Evolutionary conservation across 2,888 invertebrate species (phyloP).

Genomic region (Cheilosia pagana): DNA sequence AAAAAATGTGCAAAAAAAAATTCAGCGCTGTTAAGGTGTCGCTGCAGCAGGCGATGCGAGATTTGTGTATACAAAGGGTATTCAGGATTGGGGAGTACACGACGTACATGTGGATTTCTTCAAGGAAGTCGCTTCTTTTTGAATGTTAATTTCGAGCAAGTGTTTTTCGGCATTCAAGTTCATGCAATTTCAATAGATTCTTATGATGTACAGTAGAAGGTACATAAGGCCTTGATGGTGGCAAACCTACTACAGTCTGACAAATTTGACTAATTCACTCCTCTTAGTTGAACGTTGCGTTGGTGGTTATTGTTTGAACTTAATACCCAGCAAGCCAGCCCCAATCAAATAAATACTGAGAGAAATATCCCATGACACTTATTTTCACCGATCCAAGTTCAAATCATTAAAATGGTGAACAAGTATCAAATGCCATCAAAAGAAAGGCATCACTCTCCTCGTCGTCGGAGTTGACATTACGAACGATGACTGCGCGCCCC

Average conservation of each 20-base stretch:
- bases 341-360: conserved; percentile 58
- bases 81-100: no score
- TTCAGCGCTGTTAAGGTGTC: background rate
- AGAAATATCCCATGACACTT: conserved; percentile 58
- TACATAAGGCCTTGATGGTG: no score
- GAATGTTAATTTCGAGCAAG: no score
- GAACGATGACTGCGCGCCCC: conserved; percentile 1
- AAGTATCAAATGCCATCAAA: conserved; percentile 61
- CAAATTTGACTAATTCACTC: background rate
- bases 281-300: background rate
- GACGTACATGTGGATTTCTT: no score
- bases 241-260: background rate
- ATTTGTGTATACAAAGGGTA: background rate
- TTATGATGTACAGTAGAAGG: no score
- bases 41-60: background rate
- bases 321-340: conserved; percentile 5
- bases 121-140: no score
- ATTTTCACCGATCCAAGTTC: conserved; percentile 1
- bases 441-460: conserved; percentile 18
- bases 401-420: conserved; percentile 53
- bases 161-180: no score
- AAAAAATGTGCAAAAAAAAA: background rate
- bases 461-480: background rate
- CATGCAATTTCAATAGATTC: no score
- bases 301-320: background rate